Conservation (phyloP, 2,888 invertebrate genomes). For the Autographa gamma region DNA sequence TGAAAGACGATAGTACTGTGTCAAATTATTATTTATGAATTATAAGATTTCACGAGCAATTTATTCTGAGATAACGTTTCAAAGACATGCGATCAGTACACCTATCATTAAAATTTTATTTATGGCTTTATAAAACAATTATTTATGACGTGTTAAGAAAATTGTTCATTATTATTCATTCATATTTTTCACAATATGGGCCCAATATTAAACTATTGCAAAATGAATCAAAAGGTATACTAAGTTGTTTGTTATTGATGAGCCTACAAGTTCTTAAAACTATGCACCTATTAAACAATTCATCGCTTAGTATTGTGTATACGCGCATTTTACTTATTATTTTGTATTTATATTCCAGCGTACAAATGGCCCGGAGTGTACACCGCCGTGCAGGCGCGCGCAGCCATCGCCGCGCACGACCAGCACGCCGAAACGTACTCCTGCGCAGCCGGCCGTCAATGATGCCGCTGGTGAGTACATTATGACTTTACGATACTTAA, state of each 20-base stretch:
- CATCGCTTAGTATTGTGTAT: too few species aligned
- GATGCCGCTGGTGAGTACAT: conserved; percentile 76
- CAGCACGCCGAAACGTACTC: conserved; percentile 74
- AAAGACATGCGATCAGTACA: not conserved
- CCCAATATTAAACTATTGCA: too few species aligned
- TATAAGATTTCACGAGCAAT: not conserved
- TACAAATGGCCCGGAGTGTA: conserved; percentile 78
- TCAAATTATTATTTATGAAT: too few species aligned
- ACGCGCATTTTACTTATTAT: not conserved
- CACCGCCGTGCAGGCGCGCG: conserved; percentile 81
- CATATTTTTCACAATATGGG: too few species aligned
- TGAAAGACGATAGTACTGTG: too few species aligned
- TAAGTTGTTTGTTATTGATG: too few species aligned
- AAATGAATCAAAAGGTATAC: too few species aligned
- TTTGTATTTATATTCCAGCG: conserved; percentile 69
- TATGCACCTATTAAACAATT: too few species aligned
- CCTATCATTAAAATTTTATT: not conserved
- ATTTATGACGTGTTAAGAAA: not conserved
- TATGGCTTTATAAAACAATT: too few species aligned
- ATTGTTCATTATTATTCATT: too few species aligned
- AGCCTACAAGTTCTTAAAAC: too few species aligned
- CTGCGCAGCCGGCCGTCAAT: conserved; percentile 57
- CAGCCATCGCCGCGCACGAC: conserved; percentile 74
- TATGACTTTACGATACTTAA: not conserved
- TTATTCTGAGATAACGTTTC: not conserved